These are phyloP conservation scores for Vireo altiloquus DNA, from an alignment of 2,113 vertebrate species.

Conservation along the genomic window DNA sequence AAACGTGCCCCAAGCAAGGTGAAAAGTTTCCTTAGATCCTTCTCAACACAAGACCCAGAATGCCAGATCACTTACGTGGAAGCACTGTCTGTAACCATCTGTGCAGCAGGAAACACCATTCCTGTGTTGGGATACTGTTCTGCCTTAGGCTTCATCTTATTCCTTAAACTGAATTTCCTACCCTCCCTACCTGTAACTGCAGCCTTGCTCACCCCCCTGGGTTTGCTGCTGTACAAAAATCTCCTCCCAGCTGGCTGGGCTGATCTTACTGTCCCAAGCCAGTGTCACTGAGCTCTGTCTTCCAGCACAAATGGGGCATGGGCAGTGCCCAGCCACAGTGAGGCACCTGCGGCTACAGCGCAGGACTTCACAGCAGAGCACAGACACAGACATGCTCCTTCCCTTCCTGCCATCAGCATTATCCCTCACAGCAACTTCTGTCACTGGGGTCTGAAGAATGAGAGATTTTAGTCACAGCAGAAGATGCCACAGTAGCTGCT, in stretches of 20 bases:
- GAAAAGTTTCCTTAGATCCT: neutral
- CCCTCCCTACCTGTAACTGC: neutral
- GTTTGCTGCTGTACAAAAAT: rapidly evolving
- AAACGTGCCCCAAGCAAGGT: neutral
- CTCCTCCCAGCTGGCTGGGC: neutral
- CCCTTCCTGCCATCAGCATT: rapidly evolving
- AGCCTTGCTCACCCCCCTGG: neutral
- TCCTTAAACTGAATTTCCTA: neutral
- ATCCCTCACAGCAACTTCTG: neutral
- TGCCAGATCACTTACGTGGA: rapidly evolving
- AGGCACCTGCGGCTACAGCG: neutral
- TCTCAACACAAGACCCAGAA: too few species aligned
- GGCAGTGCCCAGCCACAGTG: neutral
- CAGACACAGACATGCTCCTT: neutral
- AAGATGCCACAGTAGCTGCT: neutral
- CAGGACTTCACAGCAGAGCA: neutral
- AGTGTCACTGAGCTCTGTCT: neutral
- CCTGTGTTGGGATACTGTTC: rapidly evolving
- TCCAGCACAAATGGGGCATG: rapidly evolving
- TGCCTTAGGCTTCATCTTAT: neutral
- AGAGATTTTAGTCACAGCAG: neutral
- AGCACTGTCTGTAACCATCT: neutral
- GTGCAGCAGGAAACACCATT: neutral
- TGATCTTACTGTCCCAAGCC: neutral
- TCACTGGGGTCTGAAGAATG: neutral